These are phyloP conservation scores for Acanthosepion lycidas DNA, from an alignment of 2,888 invertebrate genomes.

Conservation along the genomic window DNA sequence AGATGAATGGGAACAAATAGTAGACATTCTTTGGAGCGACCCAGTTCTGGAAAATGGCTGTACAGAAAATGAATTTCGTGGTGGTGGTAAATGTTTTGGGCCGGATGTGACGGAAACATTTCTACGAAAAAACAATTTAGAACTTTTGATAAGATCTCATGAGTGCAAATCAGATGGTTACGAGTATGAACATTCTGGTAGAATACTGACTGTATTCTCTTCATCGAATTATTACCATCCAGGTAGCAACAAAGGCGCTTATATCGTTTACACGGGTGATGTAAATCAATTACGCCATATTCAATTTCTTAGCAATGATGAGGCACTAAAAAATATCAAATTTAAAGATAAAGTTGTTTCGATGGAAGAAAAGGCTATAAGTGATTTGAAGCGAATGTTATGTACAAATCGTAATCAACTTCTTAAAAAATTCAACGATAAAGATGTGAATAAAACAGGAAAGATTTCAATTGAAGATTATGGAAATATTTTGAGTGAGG, in stretches of 20 bases:
- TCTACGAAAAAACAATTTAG: conserved; percentile 84
- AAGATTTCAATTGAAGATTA: conserved; percentile 86
- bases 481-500: conserved; percentile 87
- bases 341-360: neutral
- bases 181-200: conserved; percentile 87
- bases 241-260: conserved; percentile 94
- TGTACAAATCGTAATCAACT: neutral
- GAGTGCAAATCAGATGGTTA: conserved; percentile 96
- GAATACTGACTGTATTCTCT: conserved; percentile 95
- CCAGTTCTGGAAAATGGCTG: conserved; percentile 78
- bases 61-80: conserved; percentile 80
- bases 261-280: conserved; percentile 80
- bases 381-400: neutral
- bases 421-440: neutral
- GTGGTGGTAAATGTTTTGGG: conserved; percentile 94
- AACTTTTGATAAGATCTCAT: conserved; percentile 89
- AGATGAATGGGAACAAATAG: conserved; percentile 79
- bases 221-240: conserved; percentile 97
- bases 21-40: conserved; percentile 95
- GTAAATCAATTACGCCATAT: conserved; percentile 84
- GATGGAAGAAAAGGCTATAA: neutral
- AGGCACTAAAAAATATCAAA: conserved; percentile 65
- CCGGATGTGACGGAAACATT: conserved; percentile 89
- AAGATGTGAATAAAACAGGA: conserved; percentile 77
- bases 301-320: conserved; percentile 80